Conservation (phyloP, 2,888 invertebrate species). For the Calameuta pallipes region DNA sequence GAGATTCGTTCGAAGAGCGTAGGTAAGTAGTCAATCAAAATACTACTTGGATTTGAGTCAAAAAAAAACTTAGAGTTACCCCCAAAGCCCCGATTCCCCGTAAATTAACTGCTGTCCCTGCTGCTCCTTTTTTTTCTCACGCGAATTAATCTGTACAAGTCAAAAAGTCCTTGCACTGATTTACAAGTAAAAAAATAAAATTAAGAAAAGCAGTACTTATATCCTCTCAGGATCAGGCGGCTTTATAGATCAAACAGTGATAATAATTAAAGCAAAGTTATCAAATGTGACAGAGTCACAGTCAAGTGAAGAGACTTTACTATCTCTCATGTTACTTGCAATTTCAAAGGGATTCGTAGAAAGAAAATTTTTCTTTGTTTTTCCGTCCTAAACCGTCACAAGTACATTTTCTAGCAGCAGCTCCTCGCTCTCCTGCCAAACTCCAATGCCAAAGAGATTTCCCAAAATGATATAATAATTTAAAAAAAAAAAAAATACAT, state of each 20-base stretch:
- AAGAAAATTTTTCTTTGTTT: too few relatives aligned
- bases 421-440: neutral
- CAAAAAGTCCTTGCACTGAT: neutral
- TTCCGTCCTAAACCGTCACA: neutral
- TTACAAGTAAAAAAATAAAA: neutral
- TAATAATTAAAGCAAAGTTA: neutral
- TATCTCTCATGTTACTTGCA: neutral
- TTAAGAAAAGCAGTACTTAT: neutral
- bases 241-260: neutral
- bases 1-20: slow-evolving; percentile 89
- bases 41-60: neutral
- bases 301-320: neutral
- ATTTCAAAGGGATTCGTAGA: too few relatives aligned
- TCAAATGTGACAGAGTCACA: neutral
- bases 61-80: slow-evolving; percentile 34
- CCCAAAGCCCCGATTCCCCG: slow-evolving; percentile 34
- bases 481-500: neutral
- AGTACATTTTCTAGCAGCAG: neutral
- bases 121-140: slow-evolving; percentile 32
- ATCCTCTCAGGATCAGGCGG: neutral
- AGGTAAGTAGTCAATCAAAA: slow-evolving; percentile 69
- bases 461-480: neutral
- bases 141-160: slow-evolving; percentile 27
- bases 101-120: slow-evolving; percentile 21
- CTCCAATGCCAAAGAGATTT: neutral